Conservation (phyloP, 2,113 vertebrate genomes). For the Burhinus bistriatus region DNA sequence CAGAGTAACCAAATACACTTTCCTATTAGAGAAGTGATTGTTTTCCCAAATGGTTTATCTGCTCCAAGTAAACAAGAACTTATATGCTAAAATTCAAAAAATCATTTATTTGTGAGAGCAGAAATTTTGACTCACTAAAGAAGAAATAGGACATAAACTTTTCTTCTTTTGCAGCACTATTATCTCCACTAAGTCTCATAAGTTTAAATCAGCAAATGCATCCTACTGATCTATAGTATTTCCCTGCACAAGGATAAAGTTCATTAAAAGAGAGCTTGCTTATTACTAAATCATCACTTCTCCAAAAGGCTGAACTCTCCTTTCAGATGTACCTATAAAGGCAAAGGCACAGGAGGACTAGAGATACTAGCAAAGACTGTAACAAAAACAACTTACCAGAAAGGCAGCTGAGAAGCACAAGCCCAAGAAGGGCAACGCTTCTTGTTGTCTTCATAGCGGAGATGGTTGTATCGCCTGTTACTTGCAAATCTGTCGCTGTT, state of each 20-base stretch:
- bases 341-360: background rate
- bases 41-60: background rate
- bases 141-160: background rate
- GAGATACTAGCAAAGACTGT: background rate
- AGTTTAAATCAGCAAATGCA: background rate
- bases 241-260: background rate
- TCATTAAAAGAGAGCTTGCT: background rate
- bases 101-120: background rate
- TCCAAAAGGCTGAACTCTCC: background rate
- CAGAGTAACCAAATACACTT: background rate
- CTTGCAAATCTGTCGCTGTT: background rate
- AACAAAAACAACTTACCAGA: conserved; percentile 13
- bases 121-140: background rate
- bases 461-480: background rate
- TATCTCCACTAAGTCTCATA: background rate
- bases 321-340: background rate
- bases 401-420: conserved; percentile 27
- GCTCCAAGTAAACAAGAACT: background rate
- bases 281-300: background rate
- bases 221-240: background rate
- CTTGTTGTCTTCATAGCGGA: background rate
- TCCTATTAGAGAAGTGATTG: background rate
- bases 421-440: conserved; percentile 21
- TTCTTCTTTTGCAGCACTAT: background rate
- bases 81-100: background rate